Evolutionary conservation across 1,140 invertebrate genomes (phyloP), one percentile per base, ranked within the genome.

Genomic region (Himalopsyche phryganea): DNA sequence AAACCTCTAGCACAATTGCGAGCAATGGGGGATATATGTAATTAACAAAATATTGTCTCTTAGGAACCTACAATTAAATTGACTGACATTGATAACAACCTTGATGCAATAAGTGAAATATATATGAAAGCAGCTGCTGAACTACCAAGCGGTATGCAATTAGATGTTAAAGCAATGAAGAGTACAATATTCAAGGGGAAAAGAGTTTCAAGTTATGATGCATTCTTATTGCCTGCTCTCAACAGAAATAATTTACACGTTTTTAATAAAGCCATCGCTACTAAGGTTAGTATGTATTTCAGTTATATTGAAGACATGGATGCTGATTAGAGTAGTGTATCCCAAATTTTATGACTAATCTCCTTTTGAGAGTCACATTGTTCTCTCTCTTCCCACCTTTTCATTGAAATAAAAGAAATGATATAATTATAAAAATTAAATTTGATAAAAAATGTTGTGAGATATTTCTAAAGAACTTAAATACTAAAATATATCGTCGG

Each of bases 211-310:
- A 82, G 84, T 6, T 78, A 75, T 35, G 79, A 84, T n/a, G 79
- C 79, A 0, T 90, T 90, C 69, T 68, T 93, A 1, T 77, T 81
- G 48, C 81, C 85, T n/a, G 81, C 79, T 2, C 70, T 85, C 60
- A 79, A 82, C 20, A 76, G 85, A 51, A 68, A 68, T 20, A 93
- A 92, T 68, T 69, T 93, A 1, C 83, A 86, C 35, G 80, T 91
- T 1, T 63, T 90, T 28, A 76, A 83, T 0, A 83, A 86, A 23
- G 85, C 88, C 0, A 70, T 85, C 23, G 88, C 83, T 0, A 50
- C 58, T 35, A 64, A 64, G 62, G 62, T 64, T 60, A 53, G 23
- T 28, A 6, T 50, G n/a, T 13, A 40, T n/a, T n/a, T n/a, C n/a
- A n/a, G 33, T 7, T 35, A 35, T 35, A 35, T 35, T 7, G 33